These are phyloP conservation scores for Phyllostomus hastatus DNA, from an alignment of 2,113 vertebrate genomes.

Conservation along the genomic window DNA sequence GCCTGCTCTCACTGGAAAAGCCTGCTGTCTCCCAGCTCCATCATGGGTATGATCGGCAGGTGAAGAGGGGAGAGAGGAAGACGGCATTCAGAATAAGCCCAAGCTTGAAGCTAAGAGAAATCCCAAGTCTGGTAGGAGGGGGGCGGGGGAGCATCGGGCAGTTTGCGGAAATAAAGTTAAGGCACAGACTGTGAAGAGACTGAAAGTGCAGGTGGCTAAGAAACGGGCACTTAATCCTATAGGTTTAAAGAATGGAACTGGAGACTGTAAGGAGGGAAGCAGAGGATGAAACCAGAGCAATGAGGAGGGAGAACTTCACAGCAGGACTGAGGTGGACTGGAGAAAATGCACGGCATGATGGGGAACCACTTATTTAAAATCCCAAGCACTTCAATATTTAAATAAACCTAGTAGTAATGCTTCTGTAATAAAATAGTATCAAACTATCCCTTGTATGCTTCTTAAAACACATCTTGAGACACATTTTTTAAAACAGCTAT, in stretches of 20 bases:
- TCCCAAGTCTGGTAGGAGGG: neutral
- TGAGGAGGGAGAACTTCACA: neutral
- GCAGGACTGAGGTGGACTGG: neutral
- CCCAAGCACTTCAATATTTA: neutral
- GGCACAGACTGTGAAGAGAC: neutral
- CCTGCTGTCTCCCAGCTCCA: neutral
- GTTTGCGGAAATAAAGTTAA: neutral
- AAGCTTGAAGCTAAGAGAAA: neutral
- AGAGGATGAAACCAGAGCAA: neutral
- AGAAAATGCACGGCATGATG: neutral
- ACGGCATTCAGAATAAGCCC: neutral
- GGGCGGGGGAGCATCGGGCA: fast-evolving
- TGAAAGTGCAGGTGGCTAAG: neutral
- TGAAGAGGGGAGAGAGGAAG: neutral
- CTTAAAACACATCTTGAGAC: neutral
- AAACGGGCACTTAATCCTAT: neutral
- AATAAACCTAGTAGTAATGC: neutral
- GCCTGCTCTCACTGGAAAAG: neutral
- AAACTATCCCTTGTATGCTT: neutral
- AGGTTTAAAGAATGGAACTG: neutral
- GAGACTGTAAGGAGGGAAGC: neutral
- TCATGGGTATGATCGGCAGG: neutral
- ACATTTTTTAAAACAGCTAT: neutral
- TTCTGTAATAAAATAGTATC: neutral
- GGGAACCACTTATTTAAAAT: neutral